Evolutionary conservation across 2,797 vertebrate species (phyloP).

Genomic region (Smutsia temminckii): DNA sequence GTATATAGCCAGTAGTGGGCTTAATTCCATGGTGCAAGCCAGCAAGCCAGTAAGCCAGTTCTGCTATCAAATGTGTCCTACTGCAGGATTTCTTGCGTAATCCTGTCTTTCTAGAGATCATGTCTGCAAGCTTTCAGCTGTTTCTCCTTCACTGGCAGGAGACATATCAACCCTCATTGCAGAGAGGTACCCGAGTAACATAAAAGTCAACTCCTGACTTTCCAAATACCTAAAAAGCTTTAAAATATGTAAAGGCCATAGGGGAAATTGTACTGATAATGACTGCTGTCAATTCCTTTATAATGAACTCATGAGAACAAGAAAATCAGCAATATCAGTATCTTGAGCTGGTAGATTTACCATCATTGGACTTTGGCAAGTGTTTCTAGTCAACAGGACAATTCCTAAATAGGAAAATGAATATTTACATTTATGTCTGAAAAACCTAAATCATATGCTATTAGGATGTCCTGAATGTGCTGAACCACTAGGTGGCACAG

Average conservation of each 20-base stretch:
- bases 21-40: neutral
- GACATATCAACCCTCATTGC: neutral
- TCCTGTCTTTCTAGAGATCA: neutral
- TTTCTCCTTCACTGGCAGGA: neutral
- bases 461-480: neutral
- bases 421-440: neutral
- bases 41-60: neutral
- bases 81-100: neutral
- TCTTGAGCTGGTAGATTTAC: neutral
- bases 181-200: neutral
- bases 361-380: neutral
- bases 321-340: neutral
- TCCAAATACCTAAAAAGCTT: neutral
- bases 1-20: fast-evolving
- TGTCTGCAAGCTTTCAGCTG: neutral
- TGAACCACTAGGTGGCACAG: conserved; percentile 66
- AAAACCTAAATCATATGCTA: neutral
- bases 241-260: neutral
- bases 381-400: neutral
- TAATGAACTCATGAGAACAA: neutral
- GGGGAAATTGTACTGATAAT: neutral
- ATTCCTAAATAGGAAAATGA: neutral
- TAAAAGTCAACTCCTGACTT: neutral
- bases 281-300: neutral
- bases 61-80: neutral